Percentiles rank a stretch among this genome's conserved stretches.
phyloP scores from a whole-genome alignment of 2,888 invertebrate species.

The Cryptocephalus moraei region DNA sequence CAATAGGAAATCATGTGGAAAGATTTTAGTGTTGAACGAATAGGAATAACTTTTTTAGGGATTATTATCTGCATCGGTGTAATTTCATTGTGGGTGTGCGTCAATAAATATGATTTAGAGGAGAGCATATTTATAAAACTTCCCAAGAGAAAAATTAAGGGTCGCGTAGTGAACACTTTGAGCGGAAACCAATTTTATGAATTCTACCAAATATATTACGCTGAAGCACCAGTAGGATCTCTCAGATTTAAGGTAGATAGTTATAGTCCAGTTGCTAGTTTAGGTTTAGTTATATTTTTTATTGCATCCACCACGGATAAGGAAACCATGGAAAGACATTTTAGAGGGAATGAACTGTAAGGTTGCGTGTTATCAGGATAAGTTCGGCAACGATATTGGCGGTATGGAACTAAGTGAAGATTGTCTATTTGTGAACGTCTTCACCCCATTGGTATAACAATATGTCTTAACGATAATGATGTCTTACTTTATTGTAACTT shows the following conservation, averaged over 20 bases:
- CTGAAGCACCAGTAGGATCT: too few species aligned
- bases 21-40: too few species aligned
- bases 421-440: constrained; percentile 6
- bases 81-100: too few species aligned
- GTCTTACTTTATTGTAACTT: too few species aligned
- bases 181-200: not conserved
- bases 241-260: not conserved
- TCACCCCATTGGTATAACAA: constrained; percentile 5
- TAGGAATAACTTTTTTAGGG: too few species aligned
- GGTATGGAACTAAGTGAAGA: constrained; percentile 4
- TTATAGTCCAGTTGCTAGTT: not conserved
- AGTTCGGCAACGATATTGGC: not conserved
- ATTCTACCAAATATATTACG: too few species aligned
- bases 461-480: too few species aligned
- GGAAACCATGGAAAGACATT: constrained; percentile 2
- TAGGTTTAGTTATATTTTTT: not conserved
- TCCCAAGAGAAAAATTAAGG: not conserved
- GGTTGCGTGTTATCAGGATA: constrained; percentile 4
- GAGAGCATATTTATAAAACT: not conserved
- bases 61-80: too few species aligned
- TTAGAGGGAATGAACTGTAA: constrained; percentile 4
- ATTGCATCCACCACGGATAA: constrained; percentile 3
- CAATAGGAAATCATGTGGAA: too few species aligned
- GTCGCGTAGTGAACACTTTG: not conserved
- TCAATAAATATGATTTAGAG: too few species aligned